These are phyloP conservation scores for Argentina silus DNA, from an alignment of 2,797 vertebrate species.

Conservation along the genomic window DNA sequence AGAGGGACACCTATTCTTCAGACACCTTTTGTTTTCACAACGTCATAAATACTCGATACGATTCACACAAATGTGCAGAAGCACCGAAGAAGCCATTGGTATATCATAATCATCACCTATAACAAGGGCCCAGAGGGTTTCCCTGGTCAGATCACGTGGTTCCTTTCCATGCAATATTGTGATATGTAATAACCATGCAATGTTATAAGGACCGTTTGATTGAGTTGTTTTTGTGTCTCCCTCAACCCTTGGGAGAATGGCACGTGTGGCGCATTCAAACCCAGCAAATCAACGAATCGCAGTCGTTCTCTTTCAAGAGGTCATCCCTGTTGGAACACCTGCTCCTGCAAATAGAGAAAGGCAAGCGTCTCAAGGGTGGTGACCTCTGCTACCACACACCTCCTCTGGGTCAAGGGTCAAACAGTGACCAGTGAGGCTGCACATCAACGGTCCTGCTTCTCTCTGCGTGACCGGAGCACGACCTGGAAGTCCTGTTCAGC, in stretches of 20 bases:
- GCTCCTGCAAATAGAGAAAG: conserved; percentile 38
- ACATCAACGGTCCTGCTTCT: conserved; percentile 18
- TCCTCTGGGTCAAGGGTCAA: conserved; percentile 45
- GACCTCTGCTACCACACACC: conserved; percentile 46
- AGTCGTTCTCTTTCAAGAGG: conserved; percentile 37
- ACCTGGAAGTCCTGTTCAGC: conserved; percentile 29
- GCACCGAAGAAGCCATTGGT: no score
- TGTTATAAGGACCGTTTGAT: background rate
- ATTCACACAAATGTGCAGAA: background rate
- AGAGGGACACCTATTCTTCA: background rate
- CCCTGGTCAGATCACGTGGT: no score
- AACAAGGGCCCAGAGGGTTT: no score
- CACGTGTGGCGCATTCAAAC: conserved; percentile 43
- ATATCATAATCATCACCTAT: no score
- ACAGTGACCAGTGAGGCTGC: conserved; percentile 34
- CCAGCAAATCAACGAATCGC: conserved; percentile 38
- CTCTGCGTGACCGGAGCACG: conserved; percentile 11
- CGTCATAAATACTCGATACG: conserved; percentile 1
- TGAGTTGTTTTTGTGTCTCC: conserved; percentile 11
- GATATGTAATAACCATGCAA: background rate
- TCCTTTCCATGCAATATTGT: background rate
- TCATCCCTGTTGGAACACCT: conserved; percentile 50
- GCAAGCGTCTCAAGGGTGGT: conserved; percentile 37
- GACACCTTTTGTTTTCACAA: no score
- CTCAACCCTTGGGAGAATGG: conserved; percentile 43